Conservation (phyloP, 2,797 vertebrate genomes). For the Enteromius fasciolatus region DNA sequence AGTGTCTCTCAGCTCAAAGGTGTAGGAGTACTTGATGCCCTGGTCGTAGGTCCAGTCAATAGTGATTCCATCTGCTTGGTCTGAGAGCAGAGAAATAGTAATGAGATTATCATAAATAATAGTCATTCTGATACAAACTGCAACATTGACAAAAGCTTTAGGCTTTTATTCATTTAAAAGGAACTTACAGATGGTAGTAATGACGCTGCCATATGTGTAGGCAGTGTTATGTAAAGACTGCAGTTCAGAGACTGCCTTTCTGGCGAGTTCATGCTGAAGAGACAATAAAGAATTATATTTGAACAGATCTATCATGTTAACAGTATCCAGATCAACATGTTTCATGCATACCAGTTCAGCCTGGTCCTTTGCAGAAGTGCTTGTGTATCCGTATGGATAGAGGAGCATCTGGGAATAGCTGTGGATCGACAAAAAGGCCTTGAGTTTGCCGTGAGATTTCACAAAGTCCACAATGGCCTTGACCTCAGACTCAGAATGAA, state of each 20-base stretch:
- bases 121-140: neutral
- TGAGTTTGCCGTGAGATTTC: slow-evolving; percentile 83
- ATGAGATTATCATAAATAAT: neutral
- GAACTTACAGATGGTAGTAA: slow-evolving; percentile 90
- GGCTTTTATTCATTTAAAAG: neutral
- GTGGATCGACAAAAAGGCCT: slow-evolving; percentile 93
- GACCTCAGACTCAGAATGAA: slow-evolving; percentile 90
- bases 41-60: slow-evolving; percentile 92
- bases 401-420: slow-evolving; percentile 94
- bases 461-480: slow-evolving; percentile 93
- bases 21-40: slow-evolving; percentile 93
- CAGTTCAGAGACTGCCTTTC: slow-evolving; percentile 78
- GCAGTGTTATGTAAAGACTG: slow-evolving; percentile 84
- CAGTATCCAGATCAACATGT: neutral
- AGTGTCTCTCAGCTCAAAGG: slow-evolving; percentile 92
- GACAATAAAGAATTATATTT: neutral
- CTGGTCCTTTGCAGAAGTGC: slow-evolving; percentile 61
- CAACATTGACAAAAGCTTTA: neutral
- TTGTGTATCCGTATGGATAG: slow-evolving; percentile 90
- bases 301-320: neutral
- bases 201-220: slow-evolving; percentile 88
- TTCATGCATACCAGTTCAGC: slow-evolving; percentile 83
- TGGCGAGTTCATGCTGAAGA: slow-evolving; percentile 79
- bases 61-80: slow-evolving; percentile 85
- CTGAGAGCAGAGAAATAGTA: slow-evolving; percentile 66